phyloP scores from a whole-genome alignment of 1,140 invertebrate species.

The Drosophila ercepeae region DNA sequence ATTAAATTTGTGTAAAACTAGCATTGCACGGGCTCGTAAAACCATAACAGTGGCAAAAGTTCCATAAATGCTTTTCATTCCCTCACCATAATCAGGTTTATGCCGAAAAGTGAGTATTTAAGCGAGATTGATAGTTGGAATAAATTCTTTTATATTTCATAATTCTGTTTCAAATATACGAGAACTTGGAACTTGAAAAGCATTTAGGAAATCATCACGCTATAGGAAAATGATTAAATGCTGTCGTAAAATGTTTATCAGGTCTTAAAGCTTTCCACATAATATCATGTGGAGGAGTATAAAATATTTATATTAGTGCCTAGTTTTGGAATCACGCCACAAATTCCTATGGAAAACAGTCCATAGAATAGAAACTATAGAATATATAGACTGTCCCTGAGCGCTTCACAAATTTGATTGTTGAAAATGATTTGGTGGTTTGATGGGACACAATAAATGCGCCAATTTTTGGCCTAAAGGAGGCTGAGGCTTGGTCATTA shows the following conservation, averaged over 20 bases:
- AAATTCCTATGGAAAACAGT: slow-evolving; percentile 7
- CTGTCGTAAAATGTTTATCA: slow-evolving; percentile 22
- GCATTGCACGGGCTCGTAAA: slow-evolving; percentile 42
- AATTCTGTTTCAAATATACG: background rate
- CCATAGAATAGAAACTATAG: too few relatives aligned
- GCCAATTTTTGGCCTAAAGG: slow-evolving; percentile 52
- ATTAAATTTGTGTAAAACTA: slow-evolving; percentile 70
- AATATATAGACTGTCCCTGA: slow-evolving; percentile 13
- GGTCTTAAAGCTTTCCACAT: slow-evolving; percentile 25
- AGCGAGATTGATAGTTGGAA: background rate
- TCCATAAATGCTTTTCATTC: slow-evolving; percentile 20
- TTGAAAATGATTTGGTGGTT: slow-evolving; percentile 42
- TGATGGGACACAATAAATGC: slow-evolving; percentile 50
- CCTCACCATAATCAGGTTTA: background rate
- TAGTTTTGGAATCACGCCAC: slow-evolving; percentile 17
- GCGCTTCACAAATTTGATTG: slow-evolving; percentile 49
- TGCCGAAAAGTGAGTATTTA: background rate
- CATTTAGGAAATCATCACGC: background rate
- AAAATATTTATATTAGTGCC: slow-evolving; percentile 22
- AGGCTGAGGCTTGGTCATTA: slow-evolving; percentile 45
- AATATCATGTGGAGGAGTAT: slow-evolving; percentile 18
- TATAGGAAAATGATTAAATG: slow-evolving; percentile 12
- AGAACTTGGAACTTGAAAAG: background rate
- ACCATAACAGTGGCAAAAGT: slow-evolving; percentile 32
- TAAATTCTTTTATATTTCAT: background rate